These are phyloP conservation scores for Digitonthophagus gazella DNA, from an alignment of 2,888 invertebrate species.

Conservation along the genomic window DNA sequence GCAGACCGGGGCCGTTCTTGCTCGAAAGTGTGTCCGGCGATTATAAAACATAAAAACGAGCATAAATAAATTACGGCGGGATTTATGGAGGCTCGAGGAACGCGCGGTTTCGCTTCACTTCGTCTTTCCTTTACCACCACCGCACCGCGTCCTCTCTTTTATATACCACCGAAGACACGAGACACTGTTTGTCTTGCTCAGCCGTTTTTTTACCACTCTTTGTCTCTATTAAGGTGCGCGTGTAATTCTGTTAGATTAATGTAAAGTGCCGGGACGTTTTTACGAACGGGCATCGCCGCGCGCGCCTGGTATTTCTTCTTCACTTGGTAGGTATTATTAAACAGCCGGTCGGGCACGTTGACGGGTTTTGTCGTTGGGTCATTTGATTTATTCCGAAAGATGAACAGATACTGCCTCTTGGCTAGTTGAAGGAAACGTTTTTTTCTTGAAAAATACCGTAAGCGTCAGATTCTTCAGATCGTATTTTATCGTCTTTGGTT, in stretches of 20 bases:
- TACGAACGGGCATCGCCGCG: not conserved
- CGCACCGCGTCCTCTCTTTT: constrained; percentile 1
- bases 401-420: constrained; percentile 1
- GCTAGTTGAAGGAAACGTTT: not conserved
- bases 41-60: constrained; percentile 16
- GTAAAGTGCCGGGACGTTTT: constrained; percentile 8
- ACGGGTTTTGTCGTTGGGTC: constrained; percentile 11
- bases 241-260: constrained; percentile 26
- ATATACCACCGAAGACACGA: constrained; percentile 35
- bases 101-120: constrained; percentile 2
- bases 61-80: constrained; percentile 16
- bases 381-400: constrained; percentile 11
- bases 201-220: constrained; percentile 32
- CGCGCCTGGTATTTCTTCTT: not conserved
- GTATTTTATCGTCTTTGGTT: too few relatives aligned
- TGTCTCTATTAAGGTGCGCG: constrained; percentile 37
- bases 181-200: constrained; percentile 40
- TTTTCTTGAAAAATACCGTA: not conserved
- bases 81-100: constrained; percentile 3
- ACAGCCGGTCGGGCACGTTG: constrained; percentile 3
- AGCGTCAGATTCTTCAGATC: not conserved
- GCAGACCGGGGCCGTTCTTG: not conserved
- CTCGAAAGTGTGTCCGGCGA: constrained; percentile 13
- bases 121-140: constrained; percentile 7
- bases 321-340: constrained; percentile 4